phyloP scores from a whole-genome alignment of 2,888 invertebrate species.

The Hydrotaea cyrtoneurina region DNA sequence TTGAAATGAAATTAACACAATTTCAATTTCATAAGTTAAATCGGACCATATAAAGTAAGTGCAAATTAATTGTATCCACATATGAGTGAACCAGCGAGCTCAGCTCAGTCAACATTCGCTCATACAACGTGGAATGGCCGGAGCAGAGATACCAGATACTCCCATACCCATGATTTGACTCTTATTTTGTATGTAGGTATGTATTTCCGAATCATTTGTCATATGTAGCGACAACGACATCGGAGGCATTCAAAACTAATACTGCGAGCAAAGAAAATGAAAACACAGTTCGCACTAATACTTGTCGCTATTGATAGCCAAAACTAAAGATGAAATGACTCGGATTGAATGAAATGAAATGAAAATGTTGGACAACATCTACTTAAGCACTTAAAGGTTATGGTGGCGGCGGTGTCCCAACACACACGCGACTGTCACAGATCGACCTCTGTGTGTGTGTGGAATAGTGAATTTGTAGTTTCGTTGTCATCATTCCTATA shows the following conservation, averaged over 20 bases:
- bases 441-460: not conserved
- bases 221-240: too few relatives aligned
- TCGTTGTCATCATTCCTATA: constrained; percentile 39
- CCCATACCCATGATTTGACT: not conserved
- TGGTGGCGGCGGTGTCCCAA: not conserved
- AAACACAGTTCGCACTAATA: not conserved
- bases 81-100: not conserved
- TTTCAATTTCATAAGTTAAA: constrained; percentile 63
- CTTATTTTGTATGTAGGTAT: not conserved
- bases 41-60: constrained; percentile 63
- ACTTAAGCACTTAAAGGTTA: constrained; percentile 20
- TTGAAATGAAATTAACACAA: constrained; percentile 64
- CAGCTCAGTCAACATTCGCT: not conserved
- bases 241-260: not conserved
- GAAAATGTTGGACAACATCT: constrained; percentile 14
- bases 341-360: not conserved
- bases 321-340: constrained; percentile 12
- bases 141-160: not conserved
- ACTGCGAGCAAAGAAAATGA: not conserved
- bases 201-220: not conserved
- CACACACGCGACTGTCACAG: not conserved
- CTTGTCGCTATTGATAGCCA: constrained; percentile 11
- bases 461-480: not conserved
- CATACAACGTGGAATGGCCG: not conserved
- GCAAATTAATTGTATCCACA: constrained; percentile 60